Evolutionary conservation across 2,888 invertebrate species (phyloP), one percentile per base, ranked within the genome.

Genomic region (Hartigia nigra): DNA sequence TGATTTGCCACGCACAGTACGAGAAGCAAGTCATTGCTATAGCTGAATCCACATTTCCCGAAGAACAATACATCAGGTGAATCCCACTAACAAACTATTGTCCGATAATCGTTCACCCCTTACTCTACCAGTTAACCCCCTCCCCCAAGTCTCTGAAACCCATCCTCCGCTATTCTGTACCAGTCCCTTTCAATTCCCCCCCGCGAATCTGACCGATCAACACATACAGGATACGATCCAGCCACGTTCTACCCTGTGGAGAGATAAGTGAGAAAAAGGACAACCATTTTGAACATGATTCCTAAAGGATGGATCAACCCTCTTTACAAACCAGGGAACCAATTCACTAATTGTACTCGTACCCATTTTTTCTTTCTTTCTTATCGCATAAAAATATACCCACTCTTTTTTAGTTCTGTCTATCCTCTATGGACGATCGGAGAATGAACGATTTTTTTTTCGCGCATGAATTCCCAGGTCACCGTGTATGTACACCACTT

Each of bases 41-140:
- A 91, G 91, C 91, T 90, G 91, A 91, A 89, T 91, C 87, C 88
- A 90, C 90, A 86, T 86, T 90, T 90, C 86, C 82, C 80, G 77
- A 84, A 87, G 90, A 90, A 91, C 91, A 91, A 91, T 91, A 90
- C 91, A 89, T 86, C 87, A 89, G 88, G 89, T 89, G 90, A 91
- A 90, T 89, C 87, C 87, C 87, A 90, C 91, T 91, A 91, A 91
- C 91, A 91, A 91, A 90, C 91, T 91, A 91, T 91, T 91, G 91
- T 91, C 87, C 89, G 90, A 88, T 90, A 91, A 91, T 91, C 86
- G 91, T 90, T 82, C 81, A 70, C 79, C 80, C 78, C 70, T 70
- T 77, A n/a, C 81, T 79, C 75, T 31, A 72, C 72, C 72, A 34
- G 55, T 23, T 55, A 55, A 55, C 55, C 55, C 55, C 55, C 55